Conservation (phyloP, 2,888 invertebrate species). For the Cephus sareptanus region DNA sequence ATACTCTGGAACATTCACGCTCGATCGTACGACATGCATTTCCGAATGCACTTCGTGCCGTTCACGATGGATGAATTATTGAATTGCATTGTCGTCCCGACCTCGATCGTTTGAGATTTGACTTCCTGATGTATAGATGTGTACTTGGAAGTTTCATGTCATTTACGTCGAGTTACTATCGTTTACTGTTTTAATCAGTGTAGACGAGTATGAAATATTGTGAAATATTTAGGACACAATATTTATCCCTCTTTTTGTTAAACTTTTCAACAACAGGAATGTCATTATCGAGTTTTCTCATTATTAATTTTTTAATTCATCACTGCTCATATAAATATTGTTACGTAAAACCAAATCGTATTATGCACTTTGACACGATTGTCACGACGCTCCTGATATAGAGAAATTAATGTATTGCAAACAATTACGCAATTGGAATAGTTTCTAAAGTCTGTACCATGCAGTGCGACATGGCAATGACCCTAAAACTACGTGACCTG, state of each 20-base stretch:
- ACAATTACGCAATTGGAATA: background rate
- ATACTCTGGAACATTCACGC: no score
- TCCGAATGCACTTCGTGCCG: no score
- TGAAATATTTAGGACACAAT: background rate
- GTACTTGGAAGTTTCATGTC: background rate
- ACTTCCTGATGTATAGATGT: no score
- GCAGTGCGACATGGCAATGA: background rate
- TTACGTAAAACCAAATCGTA: background rate
- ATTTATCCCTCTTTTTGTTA: background rate
- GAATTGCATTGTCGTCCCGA: no score
- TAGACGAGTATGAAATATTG: background rate
- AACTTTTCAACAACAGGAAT: background rate
- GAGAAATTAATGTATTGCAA: background rate
- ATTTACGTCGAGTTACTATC: background rate
- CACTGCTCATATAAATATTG: background rate
- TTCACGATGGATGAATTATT: no score
- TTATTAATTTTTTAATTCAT: background rate
- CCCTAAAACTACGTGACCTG: background rate
- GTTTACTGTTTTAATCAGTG: background rate
- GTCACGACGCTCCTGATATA: background rate
- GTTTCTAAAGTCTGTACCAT: background rate
- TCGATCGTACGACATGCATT: no score
- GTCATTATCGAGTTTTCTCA: background rate
- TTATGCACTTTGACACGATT: background rate
- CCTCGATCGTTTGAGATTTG: no score